Percentiles rank a stretch among this genome's conserved stretches.
Evolutionary conservation across 1,140 invertebrate genomes (phyloP).

Genomic region (Linepithema humile): DNA sequence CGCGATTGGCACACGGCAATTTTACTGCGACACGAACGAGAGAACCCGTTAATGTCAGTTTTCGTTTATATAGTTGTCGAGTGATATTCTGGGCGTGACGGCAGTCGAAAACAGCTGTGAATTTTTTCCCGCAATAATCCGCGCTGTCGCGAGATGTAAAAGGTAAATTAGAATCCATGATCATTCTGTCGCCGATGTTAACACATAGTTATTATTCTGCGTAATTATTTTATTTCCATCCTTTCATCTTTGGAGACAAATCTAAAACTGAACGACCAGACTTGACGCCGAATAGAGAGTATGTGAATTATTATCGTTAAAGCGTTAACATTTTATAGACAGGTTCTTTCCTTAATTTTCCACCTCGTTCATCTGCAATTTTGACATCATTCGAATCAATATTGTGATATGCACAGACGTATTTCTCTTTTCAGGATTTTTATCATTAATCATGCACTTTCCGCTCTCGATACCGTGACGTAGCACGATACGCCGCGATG

Average conservation of each 20-base stretch:
- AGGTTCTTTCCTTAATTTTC: constrained; percentile 2
- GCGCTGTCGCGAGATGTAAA: not conserved
- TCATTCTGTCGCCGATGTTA: not conserved
- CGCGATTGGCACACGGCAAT: constrained; percentile 27
- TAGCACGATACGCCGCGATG: not conserved
- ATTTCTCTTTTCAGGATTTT: not conserved
- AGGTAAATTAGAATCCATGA: not conserved
- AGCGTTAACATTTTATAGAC: no score
- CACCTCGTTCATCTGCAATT: not conserved
- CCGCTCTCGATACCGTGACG: not conserved
- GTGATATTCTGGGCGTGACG: constrained; percentile 3
- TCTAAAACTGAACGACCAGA: not conserved
- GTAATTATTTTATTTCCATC: not conserved
- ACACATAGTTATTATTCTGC: not conserved
- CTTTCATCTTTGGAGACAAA: not conserved
- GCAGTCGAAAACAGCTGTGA: constrained; percentile 11
- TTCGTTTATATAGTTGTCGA: constrained; percentile 44
- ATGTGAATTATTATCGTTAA: not conserved
- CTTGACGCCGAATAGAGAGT: not conserved
- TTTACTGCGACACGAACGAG: constrained; percentile 23
- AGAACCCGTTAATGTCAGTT: constrained; percentile 44
- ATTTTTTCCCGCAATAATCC: not conserved
- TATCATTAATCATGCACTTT: not conserved
- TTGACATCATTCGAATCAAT: not conserved
- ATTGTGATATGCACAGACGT: not conserved